Base-by-base conservation (phyloP, 1,140 invertebrate genomes). In the Philopotamus ludificatus region DNA sequence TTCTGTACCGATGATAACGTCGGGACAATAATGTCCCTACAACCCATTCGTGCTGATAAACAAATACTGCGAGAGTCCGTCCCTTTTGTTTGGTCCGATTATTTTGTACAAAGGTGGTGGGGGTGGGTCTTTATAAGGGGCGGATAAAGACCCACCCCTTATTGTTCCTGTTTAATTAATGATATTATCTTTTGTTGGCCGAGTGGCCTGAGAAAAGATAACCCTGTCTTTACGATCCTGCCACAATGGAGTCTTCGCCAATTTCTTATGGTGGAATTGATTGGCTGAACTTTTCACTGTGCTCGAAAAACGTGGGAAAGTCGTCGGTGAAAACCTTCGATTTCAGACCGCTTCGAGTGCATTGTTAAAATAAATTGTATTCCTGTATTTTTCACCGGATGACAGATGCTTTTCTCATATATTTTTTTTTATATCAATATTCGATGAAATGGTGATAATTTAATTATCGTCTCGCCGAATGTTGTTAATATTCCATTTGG, bases 131-230 rank as follows among this genome's bases (percentile, higher is more conserved):
- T 63, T 45, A 61, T 53, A 53, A 39, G 15, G 15, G 8, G 16
- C 15, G 63, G 59, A 69, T 66, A 49, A 63, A 69, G 61, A 49
- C 63, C 63, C 67, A 58, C 44, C 25, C 55, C 51, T 47, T 63
- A 69, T 69, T 69, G 67, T 69, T 69, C 60, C 59, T 59, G 54
- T 54, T 65, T 69, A 69, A 69, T 69, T 69, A 69, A 69, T 69
- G 59, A 66, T 69, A 63, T 61, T 66, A 69, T 69, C 67, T 69
- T 69, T 69, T 69, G 67, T 69, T 66, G 47, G 49, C 21, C 20
- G 39, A 65, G 49, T 49, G 58, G 44, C 28, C 53, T 21, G 62
- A 64, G 61, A 68, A 53, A 54, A 54, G 61, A 63, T 63, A 63
- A 63, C 49, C 61, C 16, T 15, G 51, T 16, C 26, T 59, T 47